These are phyloP conservation scores for Ips nitidus DNA, from an alignment of 1,140 invertebrate species.

Conservation along the genomic window DNA sequence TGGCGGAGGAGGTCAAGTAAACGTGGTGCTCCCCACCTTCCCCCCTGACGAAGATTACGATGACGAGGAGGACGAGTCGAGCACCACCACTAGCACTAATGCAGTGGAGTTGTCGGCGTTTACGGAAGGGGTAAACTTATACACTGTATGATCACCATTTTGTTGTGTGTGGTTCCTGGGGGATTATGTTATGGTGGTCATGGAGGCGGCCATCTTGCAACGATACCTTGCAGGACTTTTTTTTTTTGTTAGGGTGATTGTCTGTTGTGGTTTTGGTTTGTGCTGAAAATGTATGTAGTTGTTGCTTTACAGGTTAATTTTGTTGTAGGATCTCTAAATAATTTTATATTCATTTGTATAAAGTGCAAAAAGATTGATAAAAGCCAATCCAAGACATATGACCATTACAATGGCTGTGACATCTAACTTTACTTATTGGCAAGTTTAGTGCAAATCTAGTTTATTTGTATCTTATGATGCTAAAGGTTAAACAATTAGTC, in stretches of 20 bases:
- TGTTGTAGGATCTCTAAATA: too few species aligned
- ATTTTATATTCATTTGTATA: too few species aligned
- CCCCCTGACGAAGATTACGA: conserved; percentile 57
- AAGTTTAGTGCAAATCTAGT: too few species aligned
- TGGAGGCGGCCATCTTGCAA: conserved; percentile 20
- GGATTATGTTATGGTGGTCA: conserved; percentile 4
- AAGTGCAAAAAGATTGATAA: too few species aligned
- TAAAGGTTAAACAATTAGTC: too few species aligned
- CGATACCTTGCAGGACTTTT: conserved; percentile 30
- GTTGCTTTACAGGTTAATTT: too few species aligned
- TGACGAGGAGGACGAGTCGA: conserved; percentile 43
- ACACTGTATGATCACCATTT: conserved; percentile 30
- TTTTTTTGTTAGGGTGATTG: not conserved
- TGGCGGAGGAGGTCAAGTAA: conserved; percentile 54
- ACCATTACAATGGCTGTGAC: too few species aligned
- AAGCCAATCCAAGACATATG: too few species aligned
- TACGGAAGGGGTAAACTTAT: conserved; percentile 21
- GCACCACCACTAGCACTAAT: conserved; percentile 25
- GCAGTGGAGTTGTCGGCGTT: conserved; percentile 16
- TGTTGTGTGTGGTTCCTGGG: conserved; percentile 12
- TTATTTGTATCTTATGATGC: too few species aligned
- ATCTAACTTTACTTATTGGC: too few species aligned
- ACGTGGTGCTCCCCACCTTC: conserved; percentile 58
- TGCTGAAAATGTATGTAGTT: too few species aligned
- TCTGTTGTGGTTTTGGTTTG: not conserved